Evolutionary conservation across 30 jellyfish, hydroid and myxozoan genomes (phyloP).

Genomic region (Pelagia noctiluca): DNA sequence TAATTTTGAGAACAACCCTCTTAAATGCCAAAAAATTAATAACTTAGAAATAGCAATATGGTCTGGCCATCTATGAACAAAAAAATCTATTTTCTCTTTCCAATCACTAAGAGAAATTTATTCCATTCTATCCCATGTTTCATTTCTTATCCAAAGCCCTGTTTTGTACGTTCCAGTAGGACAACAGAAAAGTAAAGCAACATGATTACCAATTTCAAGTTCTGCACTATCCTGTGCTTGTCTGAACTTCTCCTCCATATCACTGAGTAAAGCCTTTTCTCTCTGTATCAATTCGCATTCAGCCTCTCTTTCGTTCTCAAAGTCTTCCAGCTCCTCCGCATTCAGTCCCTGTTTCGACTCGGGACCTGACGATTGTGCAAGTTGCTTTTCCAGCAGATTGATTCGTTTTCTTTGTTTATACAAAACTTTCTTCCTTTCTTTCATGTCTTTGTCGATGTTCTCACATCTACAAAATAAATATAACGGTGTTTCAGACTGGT

Average conservation of each 20-base stretch:
- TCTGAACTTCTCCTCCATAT: constrained; percentile 84
- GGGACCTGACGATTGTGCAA: constrained; percentile 88
- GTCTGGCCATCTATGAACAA: no score
- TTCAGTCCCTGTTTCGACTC: constrained; percentile 75
- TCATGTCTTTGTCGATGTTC: constrained; percentile 78
- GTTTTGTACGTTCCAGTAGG: no score
- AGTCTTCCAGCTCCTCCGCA: constrained; percentile 87
- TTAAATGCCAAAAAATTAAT: no score
- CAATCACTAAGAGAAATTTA: no score
- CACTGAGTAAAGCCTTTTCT: constrained; percentile 79
- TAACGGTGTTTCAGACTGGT: no score
- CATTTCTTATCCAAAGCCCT: no score
- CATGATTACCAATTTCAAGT: constrained; percentile 80
- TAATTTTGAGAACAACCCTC: no score
- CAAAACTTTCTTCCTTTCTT: constrained; percentile 81
- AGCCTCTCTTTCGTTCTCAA: constrained; percentile 85
- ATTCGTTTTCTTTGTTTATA: constrained; percentile 91
- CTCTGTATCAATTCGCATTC: constrained; percentile 86
- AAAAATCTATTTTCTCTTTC: no score
- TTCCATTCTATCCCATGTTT: no score
- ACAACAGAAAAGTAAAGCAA: no score
- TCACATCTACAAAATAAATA: constrained; percentile 45
- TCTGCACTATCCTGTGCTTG: constrained; percentile 87
- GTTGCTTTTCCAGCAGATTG: constrained; percentile 88
- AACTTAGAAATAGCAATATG: no score